A percentile compares a stretch with the other conserved stretches of the same genome.
These are phyloP conservation scores for Antheraea mylitta DNA, from an alignment of 1,140 invertebrate species.

Conservation along the genomic window DNA sequence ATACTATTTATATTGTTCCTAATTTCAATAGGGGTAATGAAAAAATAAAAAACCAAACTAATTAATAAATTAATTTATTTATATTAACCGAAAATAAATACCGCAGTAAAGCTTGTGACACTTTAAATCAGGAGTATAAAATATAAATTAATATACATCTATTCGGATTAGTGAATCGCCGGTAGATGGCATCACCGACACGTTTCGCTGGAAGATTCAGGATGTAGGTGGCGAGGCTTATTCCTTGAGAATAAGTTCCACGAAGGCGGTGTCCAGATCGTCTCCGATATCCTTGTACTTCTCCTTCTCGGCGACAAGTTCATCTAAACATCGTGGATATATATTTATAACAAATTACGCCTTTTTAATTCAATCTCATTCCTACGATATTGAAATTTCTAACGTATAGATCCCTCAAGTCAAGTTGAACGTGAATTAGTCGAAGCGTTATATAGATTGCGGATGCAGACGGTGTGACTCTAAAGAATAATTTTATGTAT, in stretches of 20 bases:
- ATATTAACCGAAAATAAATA: conserved; percentile 66
- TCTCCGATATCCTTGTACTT: conserved; percentile 99
- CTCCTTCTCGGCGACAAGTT: conserved; percentile 98
- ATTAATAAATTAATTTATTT: conserved; percentile 73
- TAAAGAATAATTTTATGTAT: not conserved
- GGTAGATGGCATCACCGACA: conserved; percentile 34
- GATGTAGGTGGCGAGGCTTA: conserved; percentile 39
- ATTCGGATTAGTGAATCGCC: conserved; percentile 57
- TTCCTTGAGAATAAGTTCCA: conserved; percentile 92
- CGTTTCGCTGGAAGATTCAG: not conserved
- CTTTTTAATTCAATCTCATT: not conserved
- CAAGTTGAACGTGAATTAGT: conserved; percentile 48
- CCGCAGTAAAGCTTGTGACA: conserved; percentile 65
- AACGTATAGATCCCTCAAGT: conserved; percentile 30
- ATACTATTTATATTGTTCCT: not conserved
- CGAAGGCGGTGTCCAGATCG: conserved; percentile 98
- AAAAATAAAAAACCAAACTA: conserved; percentile 33
- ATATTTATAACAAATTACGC: conserved; percentile 15
- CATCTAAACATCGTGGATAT: conserved; percentile 87
- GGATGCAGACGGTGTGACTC: conserved; percentile 21
- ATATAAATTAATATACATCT: conserved; percentile 65
- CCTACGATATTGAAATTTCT: not conserved
- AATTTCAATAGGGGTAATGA: not conserved
- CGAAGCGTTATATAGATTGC: conserved; percentile 27
- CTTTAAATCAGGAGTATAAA: conserved; percentile 72